phyloP scores from a whole-genome alignment of 2,797 vertebrate genomes.

The Yasuhikotakia modesta region DNA sequence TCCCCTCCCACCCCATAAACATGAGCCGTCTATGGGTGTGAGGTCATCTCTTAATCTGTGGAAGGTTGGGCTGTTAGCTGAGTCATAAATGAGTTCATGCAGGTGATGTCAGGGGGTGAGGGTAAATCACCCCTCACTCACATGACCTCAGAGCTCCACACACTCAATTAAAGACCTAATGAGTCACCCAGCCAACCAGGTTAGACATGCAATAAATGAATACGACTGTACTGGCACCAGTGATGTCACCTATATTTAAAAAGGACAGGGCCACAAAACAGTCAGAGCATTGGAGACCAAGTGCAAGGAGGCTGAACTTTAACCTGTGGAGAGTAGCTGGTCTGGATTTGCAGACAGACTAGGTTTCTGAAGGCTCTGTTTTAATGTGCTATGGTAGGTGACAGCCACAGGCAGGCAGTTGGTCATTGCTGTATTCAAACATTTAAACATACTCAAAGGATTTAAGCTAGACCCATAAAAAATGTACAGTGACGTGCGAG shows the following conservation, averaged over 20 bases:
- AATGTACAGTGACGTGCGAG: conserved; percentile 46
- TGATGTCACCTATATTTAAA: conserved; percentile 61
- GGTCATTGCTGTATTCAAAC: conserved; percentile 36
- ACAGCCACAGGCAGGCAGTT: conserved; percentile 21
- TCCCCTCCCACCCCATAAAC: conserved; percentile 54
- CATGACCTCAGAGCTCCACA: conserved; percentile 51
- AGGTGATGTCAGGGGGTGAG: conserved; percentile 47
- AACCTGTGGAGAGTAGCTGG: conserved; percentile 36
- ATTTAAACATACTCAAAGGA: conserved; percentile 45
- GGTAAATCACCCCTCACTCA: conserved; percentile 59
- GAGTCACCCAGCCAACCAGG: conserved; percentile 74
- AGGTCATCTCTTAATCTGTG: conserved; percentile 62
- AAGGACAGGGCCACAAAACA: conserved; percentile 48
- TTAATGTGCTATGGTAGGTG: conserved; percentile 22
- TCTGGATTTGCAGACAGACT: conserved; percentile 17
- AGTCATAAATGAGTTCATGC: conserved; percentile 62
- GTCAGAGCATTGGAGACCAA: conserved; percentile 18
- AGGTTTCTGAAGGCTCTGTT: conserved; percentile 23
- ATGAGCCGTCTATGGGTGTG: conserved; percentile 40
- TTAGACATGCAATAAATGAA: conserved; percentile 71
- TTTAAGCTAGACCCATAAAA: neutral
- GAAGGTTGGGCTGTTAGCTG: conserved; percentile 61
- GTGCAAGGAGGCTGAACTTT: conserved; percentile 41
- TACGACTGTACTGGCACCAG: conserved; percentile 59
- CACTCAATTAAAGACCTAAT: conserved; percentile 73